Conservation (phyloP, 2,113 vertebrate species). For the Eleginops maclovinus region DNA sequence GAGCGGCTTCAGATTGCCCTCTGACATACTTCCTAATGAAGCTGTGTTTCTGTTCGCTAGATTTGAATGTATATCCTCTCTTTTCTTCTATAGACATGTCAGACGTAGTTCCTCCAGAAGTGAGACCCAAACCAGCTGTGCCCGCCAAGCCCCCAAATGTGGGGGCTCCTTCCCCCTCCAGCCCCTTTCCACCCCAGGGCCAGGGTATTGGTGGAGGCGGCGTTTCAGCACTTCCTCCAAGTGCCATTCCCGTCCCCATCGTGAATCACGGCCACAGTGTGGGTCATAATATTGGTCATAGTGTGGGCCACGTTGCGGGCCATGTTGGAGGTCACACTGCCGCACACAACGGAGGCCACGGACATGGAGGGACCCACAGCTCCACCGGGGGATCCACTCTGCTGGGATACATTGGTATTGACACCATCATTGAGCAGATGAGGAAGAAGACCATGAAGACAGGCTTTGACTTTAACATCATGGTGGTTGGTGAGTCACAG, state of each 20-base stretch:
- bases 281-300: slow-evolving; percentile 39
- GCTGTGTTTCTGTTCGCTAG: neutral
- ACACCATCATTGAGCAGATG: slow-evolving; percentile 99
- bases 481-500: slow-evolving; percentile 91
- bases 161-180: slow-evolving; percentile 73
- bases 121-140: slow-evolving; percentile 91
- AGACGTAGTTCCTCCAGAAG: slow-evolving; percentile 92
- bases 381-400: slow-evolving; percentile 81
- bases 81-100: slow-evolving; percentile 89
- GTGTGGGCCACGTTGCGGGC: neutral
- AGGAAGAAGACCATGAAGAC: slow-evolving; percentile 99
- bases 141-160: slow-evolving; percentile 94
- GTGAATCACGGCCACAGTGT: slow-evolving; percentile 62
- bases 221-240: slow-evolving; percentile 55
- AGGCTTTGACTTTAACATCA: slow-evolving; percentile 98
- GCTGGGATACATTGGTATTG: slow-evolving; percentile 95
- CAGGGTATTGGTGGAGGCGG: slow-evolving; percentile 65
- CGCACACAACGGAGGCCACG: slow-evolving; percentile 52
- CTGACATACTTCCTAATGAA: slow-evolving; percentile 52
- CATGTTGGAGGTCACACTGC: slow-evolving; percentile 45
- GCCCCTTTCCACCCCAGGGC: slow-evolving; percentile 71
- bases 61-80: neutral
- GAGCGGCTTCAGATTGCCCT: slow-evolving; percentile 23
- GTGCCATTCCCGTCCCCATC: slow-evolving; percentile 72
- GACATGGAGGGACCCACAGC: slow-evolving; percentile 54